Evolutionary conservation across 2,888 invertebrate species (phyloP).

Genomic region (Toxonevra muliebris): DNA sequence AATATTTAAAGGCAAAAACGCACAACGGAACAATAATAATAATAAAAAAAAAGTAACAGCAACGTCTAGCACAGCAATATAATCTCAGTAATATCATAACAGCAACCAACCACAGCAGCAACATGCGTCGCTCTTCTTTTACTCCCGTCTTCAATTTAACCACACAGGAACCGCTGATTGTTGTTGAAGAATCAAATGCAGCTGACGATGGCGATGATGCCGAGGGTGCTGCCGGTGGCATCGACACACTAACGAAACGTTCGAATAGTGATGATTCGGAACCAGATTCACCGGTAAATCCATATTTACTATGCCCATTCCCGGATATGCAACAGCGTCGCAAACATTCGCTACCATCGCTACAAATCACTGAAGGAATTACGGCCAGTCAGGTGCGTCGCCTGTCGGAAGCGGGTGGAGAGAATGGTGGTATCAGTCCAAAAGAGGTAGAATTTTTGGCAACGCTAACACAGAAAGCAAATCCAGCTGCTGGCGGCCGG

Average conservation of each 20-base stretch:
- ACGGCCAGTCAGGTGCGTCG: slow-evolving; percentile 88
- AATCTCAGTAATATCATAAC: background rate
- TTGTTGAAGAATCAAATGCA: slow-evolving; percentile 80
- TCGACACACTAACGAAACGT: slow-evolving; percentile 67
- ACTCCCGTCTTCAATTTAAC: slow-evolving; percentile 69
- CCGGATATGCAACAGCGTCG: slow-evolving; percentile 77
- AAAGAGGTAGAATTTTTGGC: slow-evolving; percentile 85
- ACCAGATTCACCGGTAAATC: slow-evolving; percentile 82
- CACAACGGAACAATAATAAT: too few relatives aligned
- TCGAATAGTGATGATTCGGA: slow-evolving; percentile 71
- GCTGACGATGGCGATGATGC: slow-evolving; percentile 75
- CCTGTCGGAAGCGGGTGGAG: slow-evolving; percentile 80
- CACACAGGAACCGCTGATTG: slow-evolving; percentile 81
- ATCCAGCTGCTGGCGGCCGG: slow-evolving; percentile 76
- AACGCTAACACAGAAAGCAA: slow-evolving; percentile 76
- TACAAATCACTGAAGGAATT: slow-evolving; percentile 84
- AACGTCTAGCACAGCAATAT: too few relatives aligned
- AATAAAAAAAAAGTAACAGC: too few relatives aligned
- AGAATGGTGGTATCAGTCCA: slow-evolving; percentile 78
- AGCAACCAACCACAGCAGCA: slow-evolving; percentile 22
- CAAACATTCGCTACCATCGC: slow-evolving; percentile 85
- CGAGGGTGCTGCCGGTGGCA: slow-evolving; percentile 71
- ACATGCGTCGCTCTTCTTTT: slow-evolving; percentile 76
- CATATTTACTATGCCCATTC: slow-evolving; percentile 83
- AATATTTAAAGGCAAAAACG: too few relatives aligned